Evolutionary conservation across 2,797 vertebrate species (phyloP).

Genomic region (Botia kubotai): DNA sequence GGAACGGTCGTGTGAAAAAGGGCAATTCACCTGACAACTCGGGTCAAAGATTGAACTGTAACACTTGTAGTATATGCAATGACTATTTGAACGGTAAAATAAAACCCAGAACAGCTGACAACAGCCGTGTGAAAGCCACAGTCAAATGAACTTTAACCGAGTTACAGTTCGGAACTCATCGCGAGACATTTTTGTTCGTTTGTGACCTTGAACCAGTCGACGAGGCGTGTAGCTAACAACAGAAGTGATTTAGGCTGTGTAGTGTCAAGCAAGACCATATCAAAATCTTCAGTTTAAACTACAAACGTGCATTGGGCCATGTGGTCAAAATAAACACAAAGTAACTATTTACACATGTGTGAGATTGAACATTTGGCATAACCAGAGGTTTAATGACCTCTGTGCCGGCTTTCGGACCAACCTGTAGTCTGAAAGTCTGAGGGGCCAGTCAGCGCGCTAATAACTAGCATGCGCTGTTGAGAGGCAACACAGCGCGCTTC

Average conservation of each 20-base stretch:
- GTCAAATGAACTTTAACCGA: too few species aligned
- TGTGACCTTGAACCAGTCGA: not conserved
- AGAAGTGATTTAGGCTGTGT: conserved; percentile 15
- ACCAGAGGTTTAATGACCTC: not conserved
- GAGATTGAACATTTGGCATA: not conserved
- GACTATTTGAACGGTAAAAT: not conserved
- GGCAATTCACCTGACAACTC: not conserved
- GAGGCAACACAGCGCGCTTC: conserved; percentile 67
- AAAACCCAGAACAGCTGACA: not conserved
- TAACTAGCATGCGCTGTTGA: conserved; percentile 56
- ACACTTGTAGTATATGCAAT: not conserved
- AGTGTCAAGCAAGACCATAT: conserved; percentile 23
- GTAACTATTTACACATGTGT: not conserved
- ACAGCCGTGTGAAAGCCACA: too few species aligned
- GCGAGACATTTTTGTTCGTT: conserved; percentile 18
- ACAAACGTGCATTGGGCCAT: conserved; percentile 42
- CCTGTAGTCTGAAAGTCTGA: conserved; percentile 67
- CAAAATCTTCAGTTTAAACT: conserved; percentile 25
- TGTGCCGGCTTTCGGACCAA: conserved; percentile 30
- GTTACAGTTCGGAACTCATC: not conserved
- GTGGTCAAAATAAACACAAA: conserved; percentile 9
- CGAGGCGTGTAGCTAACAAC: not conserved
- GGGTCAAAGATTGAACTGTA: not conserved
- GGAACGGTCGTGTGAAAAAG: conserved; percentile 51
- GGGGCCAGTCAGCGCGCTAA: conserved; percentile 70